phyloP scores from a whole-genome alignment of 2,113 vertebrate species.

The Tylochromis polylepis region DNA sequence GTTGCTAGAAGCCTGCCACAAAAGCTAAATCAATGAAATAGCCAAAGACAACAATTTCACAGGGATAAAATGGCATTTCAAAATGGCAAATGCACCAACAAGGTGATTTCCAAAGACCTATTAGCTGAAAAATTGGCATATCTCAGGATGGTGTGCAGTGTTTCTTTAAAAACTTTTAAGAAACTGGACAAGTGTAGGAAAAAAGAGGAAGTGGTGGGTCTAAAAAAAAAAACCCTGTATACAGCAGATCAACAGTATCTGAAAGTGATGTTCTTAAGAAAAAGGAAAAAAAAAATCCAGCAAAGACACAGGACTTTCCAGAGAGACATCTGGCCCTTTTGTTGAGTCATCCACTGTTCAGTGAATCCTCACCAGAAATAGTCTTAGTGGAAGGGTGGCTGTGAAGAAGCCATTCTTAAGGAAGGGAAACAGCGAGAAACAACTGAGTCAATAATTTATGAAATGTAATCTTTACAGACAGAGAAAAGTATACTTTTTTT shows the following conservation, averaged over 20 bases:
- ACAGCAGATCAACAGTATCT: background rate
- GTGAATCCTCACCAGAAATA: background rate
- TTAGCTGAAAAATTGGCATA: background rate
- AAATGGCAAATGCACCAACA: background rate
- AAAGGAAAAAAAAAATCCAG: background rate
- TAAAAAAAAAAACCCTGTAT: fast-evolving
- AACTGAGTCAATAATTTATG: fast-evolving
- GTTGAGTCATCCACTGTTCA: background rate
- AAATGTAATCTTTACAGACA: background rate
- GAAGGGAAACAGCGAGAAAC: too few relatives aligned
- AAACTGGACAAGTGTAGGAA: background rate
- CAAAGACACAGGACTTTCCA: background rate
- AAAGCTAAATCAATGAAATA: too few relatives aligned
- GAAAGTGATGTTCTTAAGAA: background rate
- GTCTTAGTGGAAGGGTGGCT: background rate
- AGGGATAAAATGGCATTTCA: background rate
- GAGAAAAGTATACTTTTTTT: background rate
- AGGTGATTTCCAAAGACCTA: background rate
- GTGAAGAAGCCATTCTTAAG: background rate
- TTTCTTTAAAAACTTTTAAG: background rate
- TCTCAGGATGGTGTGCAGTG: background rate
- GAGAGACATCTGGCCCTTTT: background rate
- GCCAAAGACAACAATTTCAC: background rate
- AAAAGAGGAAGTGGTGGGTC: background rate
- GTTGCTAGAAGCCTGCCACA: background rate